Percentiles rank a stretch among this genome's conserved stretches.
Evolutionary conservation across 2,797 vertebrate species (phyloP).

Genomic region (Euphonia xanthogaster): DNA sequence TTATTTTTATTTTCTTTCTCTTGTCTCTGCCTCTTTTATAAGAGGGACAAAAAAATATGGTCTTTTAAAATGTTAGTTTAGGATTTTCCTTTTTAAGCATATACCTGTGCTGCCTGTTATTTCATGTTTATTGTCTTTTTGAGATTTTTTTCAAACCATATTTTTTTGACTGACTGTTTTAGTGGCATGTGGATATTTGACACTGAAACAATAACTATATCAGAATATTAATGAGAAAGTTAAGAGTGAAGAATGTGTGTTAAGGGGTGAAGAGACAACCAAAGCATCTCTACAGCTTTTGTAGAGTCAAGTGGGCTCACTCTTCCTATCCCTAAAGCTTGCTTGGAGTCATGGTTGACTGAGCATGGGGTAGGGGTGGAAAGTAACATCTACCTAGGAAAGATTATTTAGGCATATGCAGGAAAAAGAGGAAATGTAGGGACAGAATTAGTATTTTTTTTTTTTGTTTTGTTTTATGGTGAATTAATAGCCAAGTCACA

Average conservation of each 20-base stretch:
- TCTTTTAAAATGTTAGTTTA: background rate
- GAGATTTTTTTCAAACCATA: background rate
- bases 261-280: background rate
- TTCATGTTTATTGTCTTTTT: background rate
- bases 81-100: background rate
- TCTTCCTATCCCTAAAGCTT: background rate
- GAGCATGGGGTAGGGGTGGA: background rate
- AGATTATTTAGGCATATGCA: background rate
- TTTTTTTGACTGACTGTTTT: background rate
- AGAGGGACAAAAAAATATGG: background rate
- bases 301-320: background rate
- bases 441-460: background rate
- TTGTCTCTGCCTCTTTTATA: background rate
- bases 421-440: background rate
- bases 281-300: background rate
- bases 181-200: background rate
- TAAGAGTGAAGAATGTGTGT: background rate
- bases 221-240: background rate
- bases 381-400: background rate
- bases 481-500: background rate
- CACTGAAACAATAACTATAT: background rate
- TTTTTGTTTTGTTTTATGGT: background rate
- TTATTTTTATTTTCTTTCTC: no score
- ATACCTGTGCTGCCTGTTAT: accelerated
- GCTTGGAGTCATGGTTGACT: background rate